A percentile compares a stretch with the other conserved stretches of the same genome.
These are phyloP conservation scores for Paracanthobrama guichenoti DNA, from an alignment of 2,113 vertebrate species.

Conservation along the genomic window DNA sequence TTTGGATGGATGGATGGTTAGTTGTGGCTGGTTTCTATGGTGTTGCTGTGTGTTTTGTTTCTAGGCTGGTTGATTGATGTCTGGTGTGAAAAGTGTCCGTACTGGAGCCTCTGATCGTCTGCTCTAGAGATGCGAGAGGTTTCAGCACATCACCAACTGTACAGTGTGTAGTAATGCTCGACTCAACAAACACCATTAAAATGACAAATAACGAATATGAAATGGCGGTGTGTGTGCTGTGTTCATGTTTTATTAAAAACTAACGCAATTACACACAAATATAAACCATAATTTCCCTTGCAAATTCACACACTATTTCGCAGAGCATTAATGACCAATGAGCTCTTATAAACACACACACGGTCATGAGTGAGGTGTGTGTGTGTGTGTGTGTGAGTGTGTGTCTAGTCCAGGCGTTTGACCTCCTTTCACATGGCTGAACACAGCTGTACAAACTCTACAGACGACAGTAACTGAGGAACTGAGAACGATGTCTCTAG, in stretches of 20 bases:
- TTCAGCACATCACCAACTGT: too few species aligned
- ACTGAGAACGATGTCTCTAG: constrained; percentile 45
- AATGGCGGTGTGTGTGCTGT: neutral
- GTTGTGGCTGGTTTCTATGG: too few species aligned
- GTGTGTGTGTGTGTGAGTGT: constrained; percentile 19
- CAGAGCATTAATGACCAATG: neutral
- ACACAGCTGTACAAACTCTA: constrained; percentile 62
- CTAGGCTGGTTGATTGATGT: too few species aligned
- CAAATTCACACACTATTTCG: constrained; percentile 23
- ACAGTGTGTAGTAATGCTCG: too few species aligned
- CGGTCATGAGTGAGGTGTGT: constrained; percentile 28
- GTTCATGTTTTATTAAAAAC: constrained; percentile 25
- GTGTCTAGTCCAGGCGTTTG: constrained; percentile 53
- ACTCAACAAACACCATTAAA: neutral
- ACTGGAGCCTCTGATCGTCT: too few species aligned
- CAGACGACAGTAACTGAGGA: constrained; percentile 53
- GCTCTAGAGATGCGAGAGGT: too few species aligned
- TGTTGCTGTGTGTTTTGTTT: too few species aligned
- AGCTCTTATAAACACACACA: constrained; percentile 30
- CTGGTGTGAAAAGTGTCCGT: too few species aligned
- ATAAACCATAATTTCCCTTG: neutral
- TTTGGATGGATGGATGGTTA: too few species aligned
- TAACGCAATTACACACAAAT: constrained; percentile 24
- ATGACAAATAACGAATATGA: neutral
- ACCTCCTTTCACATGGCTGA: constrained; percentile 62